These are phyloP conservation scores for Fratercula arctica DNA, from an alignment of 2,797 vertebrate species.

Conservation along the genomic window DNA sequence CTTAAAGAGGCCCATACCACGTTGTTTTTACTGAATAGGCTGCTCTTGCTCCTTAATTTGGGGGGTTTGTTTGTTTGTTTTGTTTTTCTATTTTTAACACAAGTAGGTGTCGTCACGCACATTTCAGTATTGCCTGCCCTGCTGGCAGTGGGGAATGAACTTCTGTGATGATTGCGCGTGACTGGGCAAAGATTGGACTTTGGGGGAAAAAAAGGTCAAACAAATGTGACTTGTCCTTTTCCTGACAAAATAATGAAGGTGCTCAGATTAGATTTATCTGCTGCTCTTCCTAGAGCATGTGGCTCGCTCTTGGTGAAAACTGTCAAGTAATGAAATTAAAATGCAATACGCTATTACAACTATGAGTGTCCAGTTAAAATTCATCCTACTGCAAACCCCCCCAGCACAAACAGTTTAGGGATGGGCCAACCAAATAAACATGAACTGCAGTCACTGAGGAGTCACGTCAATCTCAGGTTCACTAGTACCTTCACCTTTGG, in stretches of 20 bases:
- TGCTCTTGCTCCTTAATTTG: background rate
- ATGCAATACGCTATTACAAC: background rate
- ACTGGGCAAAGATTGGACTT: background rate
- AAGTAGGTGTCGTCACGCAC: slow-evolving; percentile 5
- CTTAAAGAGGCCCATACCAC: background rate
- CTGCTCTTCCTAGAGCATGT: background rate
- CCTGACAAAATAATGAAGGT: background rate
- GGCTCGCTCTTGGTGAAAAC: background rate
- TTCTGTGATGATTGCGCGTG: background rate
- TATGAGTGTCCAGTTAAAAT: background rate
- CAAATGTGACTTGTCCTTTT: background rate
- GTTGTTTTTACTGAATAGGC: background rate
- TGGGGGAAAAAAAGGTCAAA: background rate
- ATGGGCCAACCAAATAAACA: background rate
- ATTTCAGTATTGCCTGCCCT: background rate
- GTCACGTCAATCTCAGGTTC: background rate
- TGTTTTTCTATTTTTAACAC: slow-evolving; percentile 30
- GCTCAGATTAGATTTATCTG: background rate
- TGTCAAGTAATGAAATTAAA: background rate
- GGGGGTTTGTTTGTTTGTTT: background rate
- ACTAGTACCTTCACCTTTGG: background rate
- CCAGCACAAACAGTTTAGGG: background rate
- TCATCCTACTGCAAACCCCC: background rate
- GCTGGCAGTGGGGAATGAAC: background rate
- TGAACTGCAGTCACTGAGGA: background rate